Evolutionary conservation across 2,113 vertebrate genomes (phyloP).

Genomic region (Heterotis niloticus): DNA sequence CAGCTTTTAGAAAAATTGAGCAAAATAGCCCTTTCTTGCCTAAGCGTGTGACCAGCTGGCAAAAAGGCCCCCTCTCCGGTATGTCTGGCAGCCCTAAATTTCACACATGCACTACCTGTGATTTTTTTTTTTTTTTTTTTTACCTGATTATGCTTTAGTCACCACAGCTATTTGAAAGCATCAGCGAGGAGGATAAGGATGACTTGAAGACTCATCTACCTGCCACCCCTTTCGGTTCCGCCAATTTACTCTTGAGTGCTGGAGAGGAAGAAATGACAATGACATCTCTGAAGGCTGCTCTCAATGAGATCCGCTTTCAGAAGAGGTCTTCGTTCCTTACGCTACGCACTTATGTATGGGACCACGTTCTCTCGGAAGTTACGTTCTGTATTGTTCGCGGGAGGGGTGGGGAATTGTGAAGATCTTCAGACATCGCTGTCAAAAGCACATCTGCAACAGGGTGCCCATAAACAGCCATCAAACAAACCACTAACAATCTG

Average conservation of each 20-base stretch:
- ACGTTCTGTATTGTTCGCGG: not conserved
- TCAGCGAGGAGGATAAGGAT: conserved; percentile 60
- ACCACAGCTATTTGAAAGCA: conserved; percentile 65
- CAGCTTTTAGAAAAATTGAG: conserved; percentile 74
- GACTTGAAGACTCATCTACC: conserved; percentile 59
- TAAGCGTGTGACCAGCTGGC: conserved; percentile 56
- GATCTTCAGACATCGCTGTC: not conserved
- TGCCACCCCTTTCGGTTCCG: conserved; percentile 44
- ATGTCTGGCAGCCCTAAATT: conserved; percentile 60
- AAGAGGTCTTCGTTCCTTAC: conserved; percentile 10
- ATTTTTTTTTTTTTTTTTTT: conserved; percentile 73
- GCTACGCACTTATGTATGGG: not conserved
- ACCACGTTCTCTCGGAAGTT: not conserved
- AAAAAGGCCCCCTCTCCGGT: conserved; percentile 65
- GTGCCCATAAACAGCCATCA: not conserved
- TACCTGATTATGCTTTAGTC: conserved; percentile 67
- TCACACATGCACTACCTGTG: conserved; percentile 72
- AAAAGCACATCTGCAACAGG: conserved; percentile 9
- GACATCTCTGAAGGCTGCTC: conserved; percentile 35
- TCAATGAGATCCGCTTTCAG: conserved; percentile 41
- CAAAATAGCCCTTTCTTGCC: conserved; percentile 68
- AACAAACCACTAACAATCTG: conserved; percentile 6
- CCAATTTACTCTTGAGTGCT: conserved; percentile 61
- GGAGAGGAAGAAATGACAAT: conserved; percentile 34
- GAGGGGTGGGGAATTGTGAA: not conserved